phyloP scores from a whole-genome alignment of 1,140 invertebrate species.

The Lordiphosa stackelbergi region DNA sequence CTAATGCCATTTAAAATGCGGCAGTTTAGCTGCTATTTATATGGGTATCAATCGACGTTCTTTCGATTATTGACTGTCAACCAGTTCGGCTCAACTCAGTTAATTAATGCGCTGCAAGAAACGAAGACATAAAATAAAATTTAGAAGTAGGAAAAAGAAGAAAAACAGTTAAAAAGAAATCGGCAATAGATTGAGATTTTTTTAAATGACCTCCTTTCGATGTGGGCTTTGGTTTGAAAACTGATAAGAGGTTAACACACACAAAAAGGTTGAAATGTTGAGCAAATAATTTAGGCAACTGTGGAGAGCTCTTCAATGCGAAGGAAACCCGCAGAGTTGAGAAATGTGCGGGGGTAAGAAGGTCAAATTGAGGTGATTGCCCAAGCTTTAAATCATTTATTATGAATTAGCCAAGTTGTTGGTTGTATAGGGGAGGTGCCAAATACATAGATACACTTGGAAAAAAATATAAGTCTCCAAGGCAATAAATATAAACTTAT shows the following conservation, averaged over 20 bases:
- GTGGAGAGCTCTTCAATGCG: not conserved
- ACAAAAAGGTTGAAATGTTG: not conserved
- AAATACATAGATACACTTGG: slow-evolving; percentile 18
- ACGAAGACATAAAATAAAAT: slow-evolving; percentile 42
- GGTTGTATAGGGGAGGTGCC: slow-evolving; percentile 25
- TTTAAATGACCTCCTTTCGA: slow-evolving; percentile 37
- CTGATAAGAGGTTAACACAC: slow-evolving; percentile 36
- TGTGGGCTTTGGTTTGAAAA: not conserved
- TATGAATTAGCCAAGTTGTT: slow-evolving; percentile 14
- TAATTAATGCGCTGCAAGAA: slow-evolving; percentile 53
- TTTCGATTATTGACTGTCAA: slow-evolving; percentile 40
- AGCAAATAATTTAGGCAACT: slow-evolving; percentile 5
- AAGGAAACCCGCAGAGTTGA: slow-evolving; percentile 18
- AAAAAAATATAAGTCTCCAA: slow-evolving; percentile 8
- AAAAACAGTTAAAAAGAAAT: slow-evolving; percentile 54
- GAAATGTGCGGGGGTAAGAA: slow-evolving; percentile 20
- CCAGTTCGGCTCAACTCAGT: slow-evolving; percentile 10
- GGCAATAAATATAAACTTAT: too few species aligned
- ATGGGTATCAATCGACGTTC: slow-evolving; percentile 58
- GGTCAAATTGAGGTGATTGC: slow-evolving; percentile 33
- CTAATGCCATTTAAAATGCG: slow-evolving; percentile 57
- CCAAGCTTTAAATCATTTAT: slow-evolving; percentile 30
- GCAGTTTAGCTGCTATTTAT: slow-evolving; percentile 63
- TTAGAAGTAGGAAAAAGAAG: slow-evolving; percentile 7
- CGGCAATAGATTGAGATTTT: slow-evolving; percentile 18